These are phyloP conservation scores for Procambarus clarkii DNA, from an alignment of 1,140 invertebrate genomes.

Conservation along the genomic window DNA sequence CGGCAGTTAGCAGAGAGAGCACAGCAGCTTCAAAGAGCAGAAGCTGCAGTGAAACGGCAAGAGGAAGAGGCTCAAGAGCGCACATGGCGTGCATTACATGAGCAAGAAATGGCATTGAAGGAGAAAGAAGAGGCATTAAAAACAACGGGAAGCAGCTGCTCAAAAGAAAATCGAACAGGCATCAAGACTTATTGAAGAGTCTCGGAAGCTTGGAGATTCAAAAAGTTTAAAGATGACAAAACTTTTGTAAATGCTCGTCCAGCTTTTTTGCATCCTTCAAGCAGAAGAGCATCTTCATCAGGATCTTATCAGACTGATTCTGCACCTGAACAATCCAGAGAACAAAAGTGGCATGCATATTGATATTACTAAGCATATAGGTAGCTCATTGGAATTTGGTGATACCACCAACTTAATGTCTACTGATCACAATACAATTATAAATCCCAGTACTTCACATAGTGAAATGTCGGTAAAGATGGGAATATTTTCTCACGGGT, in stretches of 20 bases:
- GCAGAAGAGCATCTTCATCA: background rate
- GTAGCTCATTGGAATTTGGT: background rate
- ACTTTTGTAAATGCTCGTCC: constrained; percentile 15
- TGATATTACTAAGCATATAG: background rate
- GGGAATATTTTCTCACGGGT: background rate
- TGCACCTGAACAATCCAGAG: background rate
- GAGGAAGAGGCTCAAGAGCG: constrained; percentile 57
- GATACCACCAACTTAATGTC: background rate
- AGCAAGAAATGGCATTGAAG: constrained; percentile 41
- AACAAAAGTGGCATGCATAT: background rate
- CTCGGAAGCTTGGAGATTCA: constrained; percentile 35
- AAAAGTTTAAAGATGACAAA: constrained; percentile 26
- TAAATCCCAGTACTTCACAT: background rate
- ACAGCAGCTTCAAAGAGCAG: constrained; percentile 43
- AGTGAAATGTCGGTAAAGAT: constrained; percentile 3
- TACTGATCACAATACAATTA: background rate
- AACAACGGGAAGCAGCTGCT: constrained; percentile 39
- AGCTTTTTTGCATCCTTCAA: background rate
- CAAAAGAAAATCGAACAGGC: constrained; percentile 52
- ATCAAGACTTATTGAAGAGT: constrained; percentile 48
- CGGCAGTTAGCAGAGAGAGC: constrained; percentile 36
- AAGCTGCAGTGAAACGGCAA: constrained; percentile 49
- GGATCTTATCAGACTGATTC: background rate
- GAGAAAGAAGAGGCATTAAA: constrained; percentile 45
- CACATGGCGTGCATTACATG: constrained; percentile 40